A percentile compares a stretch with the other conserved stretches of the same genome.
Evolutionary conservation across 1,140 invertebrate species (phyloP).

Genomic region (Cydia strobilella): DNA sequence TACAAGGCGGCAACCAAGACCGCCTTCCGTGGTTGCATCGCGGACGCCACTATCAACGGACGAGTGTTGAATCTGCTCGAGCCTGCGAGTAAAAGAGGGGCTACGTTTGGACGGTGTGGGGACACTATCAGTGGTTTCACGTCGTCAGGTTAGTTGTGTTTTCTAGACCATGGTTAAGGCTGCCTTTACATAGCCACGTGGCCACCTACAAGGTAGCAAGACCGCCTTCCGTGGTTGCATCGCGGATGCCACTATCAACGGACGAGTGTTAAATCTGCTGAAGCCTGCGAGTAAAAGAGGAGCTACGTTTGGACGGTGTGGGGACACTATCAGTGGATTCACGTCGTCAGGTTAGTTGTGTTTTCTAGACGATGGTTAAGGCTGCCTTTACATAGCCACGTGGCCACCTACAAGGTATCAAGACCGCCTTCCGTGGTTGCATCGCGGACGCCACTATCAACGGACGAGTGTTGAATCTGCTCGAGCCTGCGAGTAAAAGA

Average conservation of each 20-base stretch:
- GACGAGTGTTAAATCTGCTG: conserved; percentile 88
- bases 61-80: conserved; percentile 87
- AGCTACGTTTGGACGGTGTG: conserved; percentile 67
- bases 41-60: conserved; percentile 92
- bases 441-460: conserved; percentile 94
- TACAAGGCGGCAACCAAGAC: conserved; percentile 61
- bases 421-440: conserved; percentile 87
- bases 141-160: conserved; percentile 53
- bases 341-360: conserved; percentile 53
- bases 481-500: conserved; percentile 60
- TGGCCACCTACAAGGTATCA: conserved; percentile 61
- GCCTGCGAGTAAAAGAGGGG: conserved; percentile 59
- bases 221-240: conserved; percentile 90
- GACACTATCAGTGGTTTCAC: conserved; percentile 58
- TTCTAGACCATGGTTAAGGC: neutral
- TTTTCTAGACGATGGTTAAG: neutral
- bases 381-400: conserved; percentile 78
- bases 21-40: conserved; percentile 91
- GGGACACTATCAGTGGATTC: conserved; percentile 59
- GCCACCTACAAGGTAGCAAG: conserved; percentile 61
- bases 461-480: conserved; percentile 88
- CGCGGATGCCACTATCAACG: conserved; percentile 92
- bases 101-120: conserved; percentile 68
- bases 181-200: conserved; percentile 79
- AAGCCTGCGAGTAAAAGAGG: conserved; percentile 61